These are phyloP conservation scores for Atta colombica DNA, from an alignment of 1,140 invertebrate species.

Conservation along the genomic window DNA sequence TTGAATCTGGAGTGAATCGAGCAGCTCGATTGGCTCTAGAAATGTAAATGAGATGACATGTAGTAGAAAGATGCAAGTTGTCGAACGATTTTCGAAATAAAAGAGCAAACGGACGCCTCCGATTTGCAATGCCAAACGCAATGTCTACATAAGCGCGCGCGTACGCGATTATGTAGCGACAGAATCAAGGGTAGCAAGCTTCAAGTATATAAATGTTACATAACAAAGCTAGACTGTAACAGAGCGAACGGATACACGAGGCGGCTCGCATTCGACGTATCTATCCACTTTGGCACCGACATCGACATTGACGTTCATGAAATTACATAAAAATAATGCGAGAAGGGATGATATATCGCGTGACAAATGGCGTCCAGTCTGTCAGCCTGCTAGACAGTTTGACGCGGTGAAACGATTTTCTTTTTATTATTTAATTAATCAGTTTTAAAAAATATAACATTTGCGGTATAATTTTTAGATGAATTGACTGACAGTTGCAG, in stretches of 20 bases:
- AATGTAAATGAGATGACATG: too few species aligned
- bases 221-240: conserved; percentile 37
- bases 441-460: neutral
- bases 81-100: too few species aligned
- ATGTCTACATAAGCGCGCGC: neutral
- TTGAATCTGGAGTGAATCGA: too few species aligned
- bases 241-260: conserved; percentile 13
- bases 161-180: neutral
- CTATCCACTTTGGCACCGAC: conserved; percentile 38
- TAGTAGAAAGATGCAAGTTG: too few species aligned
- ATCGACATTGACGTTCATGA: neutral
- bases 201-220: conserved; percentile 10
- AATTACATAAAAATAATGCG: conserved; percentile 38
- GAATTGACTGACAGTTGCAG: neutral
- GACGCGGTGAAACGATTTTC: neutral
- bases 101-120: too few species aligned
- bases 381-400: conserved; percentile 3
- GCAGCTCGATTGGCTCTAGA: too few species aligned
- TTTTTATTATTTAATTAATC: neutral
- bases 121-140: too few species aligned
- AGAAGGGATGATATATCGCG: neutral
- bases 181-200: conserved; percentile 2
- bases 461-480: neutral
- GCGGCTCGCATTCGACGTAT: neutral
- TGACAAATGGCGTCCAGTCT: conserved; percentile 18